Percentiles rank a stretch among this genome's conserved stretches.
phyloP scores from a whole-genome alignment of 2,797 vertebrate genomes.

The Enteromius radiatus region DNA sequence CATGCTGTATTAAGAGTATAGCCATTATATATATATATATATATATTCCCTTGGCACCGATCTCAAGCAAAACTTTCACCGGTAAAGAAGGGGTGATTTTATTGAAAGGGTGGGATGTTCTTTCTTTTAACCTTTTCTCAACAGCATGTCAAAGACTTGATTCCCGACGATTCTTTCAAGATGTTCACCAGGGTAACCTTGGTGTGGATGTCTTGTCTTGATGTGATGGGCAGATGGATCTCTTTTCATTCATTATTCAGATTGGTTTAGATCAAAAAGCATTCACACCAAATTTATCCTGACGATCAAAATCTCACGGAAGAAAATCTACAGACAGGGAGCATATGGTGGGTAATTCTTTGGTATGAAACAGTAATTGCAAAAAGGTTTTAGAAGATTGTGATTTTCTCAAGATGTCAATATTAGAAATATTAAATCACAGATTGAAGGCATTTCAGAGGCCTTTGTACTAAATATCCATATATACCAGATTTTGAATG shows the following conservation, averaged over 20 bases:
- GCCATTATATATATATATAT: not conserved
- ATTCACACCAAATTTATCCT: slow-evolving; percentile 6
- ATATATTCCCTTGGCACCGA: not conserved
- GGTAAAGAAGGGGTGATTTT: not conserved
- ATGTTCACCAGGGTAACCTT: slow-evolving; percentile 14
- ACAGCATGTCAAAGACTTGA: slow-evolving; percentile 24
- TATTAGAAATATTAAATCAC: not conserved
- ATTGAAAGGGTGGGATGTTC: slow-evolving; percentile 31
- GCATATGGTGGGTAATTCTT: not conserved
- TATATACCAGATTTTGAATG: not conserved
- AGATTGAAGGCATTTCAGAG: not conserved
- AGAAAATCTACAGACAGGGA: not conserved
- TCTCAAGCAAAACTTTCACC: slow-evolving; percentile 10
- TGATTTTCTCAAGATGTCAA: not conserved
- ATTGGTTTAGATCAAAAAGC: slow-evolving; percentile 31
- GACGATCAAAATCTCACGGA: not conserved
- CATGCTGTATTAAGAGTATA: slow-evolving; percentile 19
- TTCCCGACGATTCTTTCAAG: slow-evolving; percentile 12
- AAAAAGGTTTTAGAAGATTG: not conserved
- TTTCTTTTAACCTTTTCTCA: slow-evolving; percentile 38
- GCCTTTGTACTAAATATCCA: not conserved
- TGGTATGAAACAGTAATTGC: not conserved
- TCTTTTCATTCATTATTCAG: slow-evolving; percentile 50
- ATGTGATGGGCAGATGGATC: slow-evolving; percentile 25
- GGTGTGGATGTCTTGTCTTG: slow-evolving; percentile 9